Conservation (phyloP, 2,797 vertebrate genomes). For the Chaetophractus vellerosus region DNA sequence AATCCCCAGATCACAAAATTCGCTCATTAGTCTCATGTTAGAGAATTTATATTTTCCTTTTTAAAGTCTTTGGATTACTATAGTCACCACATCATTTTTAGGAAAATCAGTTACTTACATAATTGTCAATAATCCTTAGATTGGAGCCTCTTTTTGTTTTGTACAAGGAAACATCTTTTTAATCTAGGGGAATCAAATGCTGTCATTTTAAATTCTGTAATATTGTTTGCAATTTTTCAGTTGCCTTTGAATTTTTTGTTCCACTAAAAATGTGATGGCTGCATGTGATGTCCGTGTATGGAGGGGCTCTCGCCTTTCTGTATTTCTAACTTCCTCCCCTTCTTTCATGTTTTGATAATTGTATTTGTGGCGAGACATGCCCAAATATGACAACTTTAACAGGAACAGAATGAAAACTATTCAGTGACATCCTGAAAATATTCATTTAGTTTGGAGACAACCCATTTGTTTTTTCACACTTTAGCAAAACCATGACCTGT, state of each 20-base stretch:
- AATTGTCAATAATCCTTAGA: background rate
- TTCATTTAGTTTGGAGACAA: background rate
- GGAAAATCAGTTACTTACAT: background rate
- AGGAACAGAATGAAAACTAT: background rate
- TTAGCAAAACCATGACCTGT: background rate
- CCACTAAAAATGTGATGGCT: background rate
- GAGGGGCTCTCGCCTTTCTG: background rate
- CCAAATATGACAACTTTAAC: background rate
- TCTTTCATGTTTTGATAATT: constrained; percentile 21
- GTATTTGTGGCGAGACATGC: background rate
- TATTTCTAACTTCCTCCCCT: background rate
- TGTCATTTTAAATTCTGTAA: background rate
- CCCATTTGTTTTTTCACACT: background rate
- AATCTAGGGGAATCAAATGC: background rate
- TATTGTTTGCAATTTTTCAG: background rate
- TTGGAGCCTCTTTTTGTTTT: background rate
- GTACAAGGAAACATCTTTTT: background rate
- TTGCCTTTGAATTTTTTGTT: background rate
- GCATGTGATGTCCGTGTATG: background rate
- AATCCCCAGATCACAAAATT: background rate
- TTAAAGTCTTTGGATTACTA: background rate
- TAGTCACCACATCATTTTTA: background rate
- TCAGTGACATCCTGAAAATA: background rate
- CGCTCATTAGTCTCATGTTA: background rate
- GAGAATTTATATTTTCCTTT: background rate